Base-by-base conservation (phyloP, 2,888 invertebrate genomes). In the Ligdia adustata region DNA sequence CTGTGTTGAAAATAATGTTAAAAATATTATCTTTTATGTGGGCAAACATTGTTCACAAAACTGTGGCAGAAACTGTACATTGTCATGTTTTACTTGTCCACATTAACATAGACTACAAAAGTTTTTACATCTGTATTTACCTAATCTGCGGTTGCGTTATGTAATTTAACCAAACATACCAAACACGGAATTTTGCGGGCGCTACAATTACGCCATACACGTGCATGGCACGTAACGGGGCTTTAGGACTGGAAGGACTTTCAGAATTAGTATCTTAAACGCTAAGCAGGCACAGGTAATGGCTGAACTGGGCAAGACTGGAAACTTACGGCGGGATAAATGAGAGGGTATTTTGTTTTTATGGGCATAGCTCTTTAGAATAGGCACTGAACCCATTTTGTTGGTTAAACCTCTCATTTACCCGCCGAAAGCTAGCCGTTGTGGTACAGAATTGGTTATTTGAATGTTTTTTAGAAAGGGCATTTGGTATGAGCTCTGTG, bases 171-270 rank as follows among this genome's bases (percentile, higher is more conserved):
- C 69, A 60, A 71, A 72, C 67, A 71, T 60, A 62, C 71, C 67
- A 55, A 69, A 71, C 66, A 65, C 53, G 71, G 64, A 72, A 72
- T 72, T 73, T 73, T 68, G 74, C 57, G 72, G 74, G 55, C 38
- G 62, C 57, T 61, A 69, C 66, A 66, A 69, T 69, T 67, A 68
- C 64, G 64, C 62, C 62, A 57, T 55, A 46, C 60, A 58, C 64
- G 57, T 56, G 59, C 55, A 54, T 40, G 63, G 60, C 51, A 52
- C 59, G 45, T 65, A 56, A 56, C 55, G 46, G 45, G 38, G 52
- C 32, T 38, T 43, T 55, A n/a, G 46, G 52, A 54, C 59, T 44
- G 49, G 62, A 53, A 50, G 49, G 42, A 39, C 39, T 46, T 38
- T 48, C 39, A 38, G 43, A 55, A 68, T 64, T 53, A 60, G 60